Percentiles rank a stretch among this genome's conserved stretches.
Evolutionary conservation across 2,888 invertebrate species (phyloP).

Genomic region (Leptothorax acervorum): DNA sequence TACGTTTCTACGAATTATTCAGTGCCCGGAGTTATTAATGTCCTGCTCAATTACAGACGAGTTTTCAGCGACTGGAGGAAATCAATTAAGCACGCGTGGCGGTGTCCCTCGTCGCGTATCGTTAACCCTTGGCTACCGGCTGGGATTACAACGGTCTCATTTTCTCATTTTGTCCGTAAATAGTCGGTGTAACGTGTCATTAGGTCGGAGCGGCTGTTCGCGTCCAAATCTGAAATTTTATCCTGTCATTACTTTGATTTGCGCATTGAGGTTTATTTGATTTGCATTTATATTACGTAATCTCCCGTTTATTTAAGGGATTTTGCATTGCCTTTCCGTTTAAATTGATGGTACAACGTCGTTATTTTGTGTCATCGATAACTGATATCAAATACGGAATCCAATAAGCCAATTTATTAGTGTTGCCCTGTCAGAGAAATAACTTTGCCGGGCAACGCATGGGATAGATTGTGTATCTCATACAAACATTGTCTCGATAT

Average conservation of each 20-base stretch:
- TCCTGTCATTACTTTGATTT: neutral
- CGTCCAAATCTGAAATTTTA: neutral
- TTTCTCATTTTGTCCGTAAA: constrained; percentile 11
- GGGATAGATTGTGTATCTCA: neutral
- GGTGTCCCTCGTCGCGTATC: constrained; percentile 31
- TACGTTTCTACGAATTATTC: constrained; percentile 54
- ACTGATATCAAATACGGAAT: constrained; percentile 17
- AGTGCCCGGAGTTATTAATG: constrained; percentile 46
- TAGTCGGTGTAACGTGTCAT: constrained; percentile 10
- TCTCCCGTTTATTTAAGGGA: constrained; percentile 4
- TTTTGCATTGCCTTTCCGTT: neutral
- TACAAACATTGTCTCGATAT: constrained; percentile 6
- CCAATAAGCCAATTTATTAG: constrained; percentile 43
- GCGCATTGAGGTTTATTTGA: neutral
- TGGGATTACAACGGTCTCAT: constrained; percentile 5
- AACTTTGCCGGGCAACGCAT: neutral
- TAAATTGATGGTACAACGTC: constrained; percentile 20
- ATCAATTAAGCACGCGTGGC: constrained; percentile 42
- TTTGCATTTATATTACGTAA: constrained; percentile 13
- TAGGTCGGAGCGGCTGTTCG: neutral
- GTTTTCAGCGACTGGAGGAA: constrained; percentile 37
- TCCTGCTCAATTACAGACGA: constrained; percentile 47
- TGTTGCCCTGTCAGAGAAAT: neutral
- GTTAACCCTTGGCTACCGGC: constrained; percentile 31
- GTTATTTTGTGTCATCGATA: constrained; percentile 28